phyloP scores from a whole-genome alignment of 2,113 vertebrate genomes.

The Ardeotis arabs region DNA sequence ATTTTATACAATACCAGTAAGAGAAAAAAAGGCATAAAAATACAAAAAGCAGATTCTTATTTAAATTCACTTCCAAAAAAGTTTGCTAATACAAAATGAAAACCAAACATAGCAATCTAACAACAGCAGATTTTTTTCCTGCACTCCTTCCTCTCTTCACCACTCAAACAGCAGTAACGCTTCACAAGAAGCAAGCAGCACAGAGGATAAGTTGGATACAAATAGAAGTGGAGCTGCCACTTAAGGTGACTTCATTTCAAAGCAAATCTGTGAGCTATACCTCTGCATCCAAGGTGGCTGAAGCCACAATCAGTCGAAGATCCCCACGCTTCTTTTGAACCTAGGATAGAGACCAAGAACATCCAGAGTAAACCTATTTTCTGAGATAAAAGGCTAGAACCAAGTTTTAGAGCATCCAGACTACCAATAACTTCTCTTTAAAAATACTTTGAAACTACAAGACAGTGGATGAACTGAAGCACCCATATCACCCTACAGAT shows the following conservation, averaged over 20 bases:
- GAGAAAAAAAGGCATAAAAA: neutral
- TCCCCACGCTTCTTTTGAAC: constrained; percentile 96
- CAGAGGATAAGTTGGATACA: neutral
- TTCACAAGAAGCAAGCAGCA: neutral
- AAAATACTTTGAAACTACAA: neutral
- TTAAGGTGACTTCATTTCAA: neutral
- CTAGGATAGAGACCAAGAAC: constrained; percentile 68
- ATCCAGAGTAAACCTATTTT: neutral
- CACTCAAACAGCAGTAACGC: neutral
- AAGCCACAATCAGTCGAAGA: constrained; percentile 92
- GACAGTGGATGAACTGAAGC: neutral
- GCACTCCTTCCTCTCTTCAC: neutral
- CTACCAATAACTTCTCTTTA: neutral
- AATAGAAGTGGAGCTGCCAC: neutral
- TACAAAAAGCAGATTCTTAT: neutral
- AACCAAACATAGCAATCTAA: neutral
- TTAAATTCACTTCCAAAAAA: neutral
- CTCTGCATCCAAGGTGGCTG: constrained; percentile 98
- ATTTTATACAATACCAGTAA: neutral
- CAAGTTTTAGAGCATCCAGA: neutral
- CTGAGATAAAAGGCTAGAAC: neutral
- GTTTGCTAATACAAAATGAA: neutral
- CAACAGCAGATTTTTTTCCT: neutral
- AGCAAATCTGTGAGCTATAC: constrained; percentile 63
- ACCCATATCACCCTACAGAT: neutral